Evolutionary conservation across 1,140 invertebrate species (phyloP), one percentile per base, ranked within the genome.

Genomic region (Cyrtorhinus lividipennis): DNA sequence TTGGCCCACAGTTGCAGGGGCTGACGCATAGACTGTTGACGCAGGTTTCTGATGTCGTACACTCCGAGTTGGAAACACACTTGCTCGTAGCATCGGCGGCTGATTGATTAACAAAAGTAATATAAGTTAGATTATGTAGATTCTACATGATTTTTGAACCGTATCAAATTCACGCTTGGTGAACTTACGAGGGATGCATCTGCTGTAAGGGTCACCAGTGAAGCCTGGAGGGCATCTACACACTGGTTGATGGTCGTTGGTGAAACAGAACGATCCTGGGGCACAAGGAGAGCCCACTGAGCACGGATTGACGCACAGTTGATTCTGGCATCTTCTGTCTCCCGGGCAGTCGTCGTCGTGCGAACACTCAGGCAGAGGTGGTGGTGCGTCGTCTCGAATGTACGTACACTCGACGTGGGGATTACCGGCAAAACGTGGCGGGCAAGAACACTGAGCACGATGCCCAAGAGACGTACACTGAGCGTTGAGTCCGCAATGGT

Each of bases 401-500:
- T 75, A 73, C 27, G 78, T 81, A 70, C 91, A 95, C 71, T 91
- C 87, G 26, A 87, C 75, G 71, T 87, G 81, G 23, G 90, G 82
- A 73, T 92, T 90, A 68, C 91, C 91, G 44, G 78, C 79, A 71
- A 88, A 93, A 15, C 85, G 85, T 8, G 79, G 72, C 13, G 88
- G 80, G 73, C 92, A 95, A 12, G 79, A 77, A 69, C 91, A 95
- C 15, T 84, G 78, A 1, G 84, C 84, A 63, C 81, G 80, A 70
- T 94, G 90, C 66, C 83, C 80, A 5, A 79, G 71, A 1, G 88
- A 81, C 69, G 78, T 82, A 67, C 92, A 95, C 65, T 88, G 79
- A 2, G 92, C 90, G 69, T 92, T 93, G 1, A 85, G 74, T 59
- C 91, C 91, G 70, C 91, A 95, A 2, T 79, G 75, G 61, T 87